phyloP scores from a whole-genome alignment of 2,888 invertebrate species.

The Stenchaetothrips biformis region DNA sequence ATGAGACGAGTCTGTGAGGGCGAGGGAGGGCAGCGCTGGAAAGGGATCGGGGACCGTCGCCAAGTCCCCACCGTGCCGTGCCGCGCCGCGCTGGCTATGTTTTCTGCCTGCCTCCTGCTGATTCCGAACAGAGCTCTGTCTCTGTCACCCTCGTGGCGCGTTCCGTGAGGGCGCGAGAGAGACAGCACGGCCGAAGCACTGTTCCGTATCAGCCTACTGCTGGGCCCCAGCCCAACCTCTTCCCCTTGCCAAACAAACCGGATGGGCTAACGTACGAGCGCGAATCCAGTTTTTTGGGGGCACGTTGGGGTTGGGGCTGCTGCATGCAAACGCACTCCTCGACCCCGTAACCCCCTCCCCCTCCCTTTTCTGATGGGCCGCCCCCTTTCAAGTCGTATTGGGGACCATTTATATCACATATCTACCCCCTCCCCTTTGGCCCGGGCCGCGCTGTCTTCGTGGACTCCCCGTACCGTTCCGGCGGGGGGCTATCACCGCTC shows the following conservation, averaged over 20 bases:
- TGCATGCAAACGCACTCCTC: background rate
- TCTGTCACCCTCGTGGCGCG: background rate
- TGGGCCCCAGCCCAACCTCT: background rate
- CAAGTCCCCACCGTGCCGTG: background rate
- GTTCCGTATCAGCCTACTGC: background rate
- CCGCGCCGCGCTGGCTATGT: background rate
- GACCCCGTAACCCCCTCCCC: background rate
- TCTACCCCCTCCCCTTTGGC: too few species aligned
- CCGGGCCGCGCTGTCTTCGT: background rate
- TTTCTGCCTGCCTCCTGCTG: background rate
- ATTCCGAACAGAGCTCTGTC: background rate
- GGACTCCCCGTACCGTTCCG: background rate
- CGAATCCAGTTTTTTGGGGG: background rate
- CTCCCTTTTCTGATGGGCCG: background rate
- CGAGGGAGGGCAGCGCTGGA: too few species aligned
- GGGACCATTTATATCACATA: background rate
- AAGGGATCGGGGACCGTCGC: too few species aligned
- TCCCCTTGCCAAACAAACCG: background rate
- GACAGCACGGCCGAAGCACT: background rate
- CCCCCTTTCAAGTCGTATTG: slow-evolving; percentile 1
- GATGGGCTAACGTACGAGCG: background rate
- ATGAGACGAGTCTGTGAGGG: too few species aligned
- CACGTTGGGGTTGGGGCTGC: background rate
- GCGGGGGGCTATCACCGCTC: background rate
- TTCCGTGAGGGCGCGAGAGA: background rate